Percentiles rank a stretch among this genome's conserved stretches.
phyloP scores from a whole-genome alignment of 2,113 vertebrate genomes.

The Malurus elegans region DNA sequence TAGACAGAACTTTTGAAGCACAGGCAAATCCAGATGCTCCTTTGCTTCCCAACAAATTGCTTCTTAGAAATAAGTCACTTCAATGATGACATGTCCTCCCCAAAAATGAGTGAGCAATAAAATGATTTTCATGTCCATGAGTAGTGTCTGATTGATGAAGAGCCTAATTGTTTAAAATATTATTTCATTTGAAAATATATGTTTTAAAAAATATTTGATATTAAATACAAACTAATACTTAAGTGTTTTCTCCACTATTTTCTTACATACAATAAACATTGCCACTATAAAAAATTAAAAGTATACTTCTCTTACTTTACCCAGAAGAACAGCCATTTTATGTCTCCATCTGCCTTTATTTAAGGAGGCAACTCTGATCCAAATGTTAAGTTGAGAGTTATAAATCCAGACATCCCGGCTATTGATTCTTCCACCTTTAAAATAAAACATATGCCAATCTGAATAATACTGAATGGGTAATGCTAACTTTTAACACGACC shows the following conservation, averaged over 20 bases:
- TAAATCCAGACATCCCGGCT: constrained; percentile 98
- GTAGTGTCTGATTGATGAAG: not conserved
- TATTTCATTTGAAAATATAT: not conserved
- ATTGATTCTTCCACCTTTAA: constrained; percentile 94
- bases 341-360: constrained; percentile 99
- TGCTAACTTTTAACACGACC: not conserved
- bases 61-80: not conserved
- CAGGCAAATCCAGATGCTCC: not conserved
- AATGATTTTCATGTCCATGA: constrained; percentile 1
- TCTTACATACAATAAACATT: not conserved
- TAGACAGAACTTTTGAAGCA: not conserved
- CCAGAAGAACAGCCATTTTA: constrained; percentile 97
- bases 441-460: not conserved
- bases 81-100: not conserved
- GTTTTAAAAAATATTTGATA: not conserved
- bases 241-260: not conserved
- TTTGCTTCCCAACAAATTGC: not conserved
- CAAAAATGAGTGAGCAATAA: not conserved
- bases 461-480: not conserved
- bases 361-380: constrained; percentile 96
- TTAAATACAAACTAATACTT: not conserved
- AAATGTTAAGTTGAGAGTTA: constrained; percentile 97
- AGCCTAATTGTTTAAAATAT: not conserved
- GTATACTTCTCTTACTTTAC: constrained; percentile 85
- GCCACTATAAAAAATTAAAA: not conserved